Percentiles rank a stretch among this genome's conserved stretches.
Evolutionary conservation across 2,888 invertebrate species (phyloP).

Genomic region (Torymus aiolomorphi): DNA sequence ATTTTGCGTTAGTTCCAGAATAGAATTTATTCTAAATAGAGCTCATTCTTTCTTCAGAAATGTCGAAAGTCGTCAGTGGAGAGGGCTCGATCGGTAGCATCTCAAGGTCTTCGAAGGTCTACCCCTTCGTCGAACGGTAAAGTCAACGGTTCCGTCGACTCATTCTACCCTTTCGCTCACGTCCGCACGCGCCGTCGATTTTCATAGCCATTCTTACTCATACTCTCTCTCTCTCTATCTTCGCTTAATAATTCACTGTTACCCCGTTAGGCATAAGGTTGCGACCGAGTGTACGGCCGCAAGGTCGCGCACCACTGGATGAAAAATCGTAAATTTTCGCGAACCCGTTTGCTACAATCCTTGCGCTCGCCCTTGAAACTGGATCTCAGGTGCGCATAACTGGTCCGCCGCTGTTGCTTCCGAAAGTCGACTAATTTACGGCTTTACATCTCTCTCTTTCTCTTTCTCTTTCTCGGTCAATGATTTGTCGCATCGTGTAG

Average conservation of each 20-base stretch:
- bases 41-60: no score
- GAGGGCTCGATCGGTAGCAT: no score
- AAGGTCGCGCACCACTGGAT: neutral
- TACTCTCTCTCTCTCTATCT: neutral
- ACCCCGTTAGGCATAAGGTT: conserved; percentile 51
- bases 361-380: conserved; percentile 43
- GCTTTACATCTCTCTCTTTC: no score
- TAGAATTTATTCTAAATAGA: no score
- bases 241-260: conserved; percentile 38
- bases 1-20: no score
- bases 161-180: neutral
- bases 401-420: conserved; percentile 16
- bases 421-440: no score
- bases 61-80: no score
- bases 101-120: conserved; percentile 7
- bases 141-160: neutral
- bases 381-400: conserved; percentile 26
- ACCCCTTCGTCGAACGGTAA: neutral
- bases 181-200: neutral
- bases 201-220: conserved; percentile 4
- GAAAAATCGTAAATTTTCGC: conserved; percentile 67
- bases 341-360: conserved; percentile 57
- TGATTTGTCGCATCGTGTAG: conserved; percentile 20
- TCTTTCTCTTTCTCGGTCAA: no score
- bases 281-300: conserved; percentile 9